These are phyloP conservation scores for Zygaena filipendulae DNA, from an alignment of 2,888 invertebrate genomes.

Conservation along the genomic window DNA sequence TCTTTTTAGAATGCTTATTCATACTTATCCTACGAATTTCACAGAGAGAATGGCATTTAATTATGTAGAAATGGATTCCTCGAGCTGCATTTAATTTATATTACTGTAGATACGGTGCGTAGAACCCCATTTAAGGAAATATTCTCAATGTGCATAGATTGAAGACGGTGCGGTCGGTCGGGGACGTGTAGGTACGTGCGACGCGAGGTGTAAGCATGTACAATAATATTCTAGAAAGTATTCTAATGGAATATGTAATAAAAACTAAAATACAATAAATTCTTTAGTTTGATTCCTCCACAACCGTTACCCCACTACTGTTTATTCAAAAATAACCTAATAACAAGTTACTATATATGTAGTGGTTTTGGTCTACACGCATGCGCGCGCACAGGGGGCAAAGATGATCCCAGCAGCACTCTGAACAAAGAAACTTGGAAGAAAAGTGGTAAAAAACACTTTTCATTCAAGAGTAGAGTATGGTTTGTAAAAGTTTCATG, in stretches of 20 bases:
- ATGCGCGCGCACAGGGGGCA: too few species aligned
- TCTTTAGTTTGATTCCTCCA: conserved; percentile 13
- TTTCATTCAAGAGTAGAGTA: too few species aligned
- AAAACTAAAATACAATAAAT: conserved; percentile 39
- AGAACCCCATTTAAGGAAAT: conserved; percentile 30
- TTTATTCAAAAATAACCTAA: conserved; percentile 1
- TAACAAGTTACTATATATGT: conserved; percentile 1
- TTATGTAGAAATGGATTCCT: conserved; percentile 45
- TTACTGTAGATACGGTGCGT: conserved; percentile 49
- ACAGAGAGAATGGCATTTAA: conserved; percentile 35
- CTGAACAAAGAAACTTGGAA: too few species aligned
- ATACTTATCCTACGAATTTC: too few species aligned
- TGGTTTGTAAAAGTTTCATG: too few species aligned
- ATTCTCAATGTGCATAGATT: conserved; percentile 29
- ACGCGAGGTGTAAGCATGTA: conserved; percentile 44
- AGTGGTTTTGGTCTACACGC: too few species aligned
- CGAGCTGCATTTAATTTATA: conserved; percentile 52
- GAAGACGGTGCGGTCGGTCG: conserved; percentile 20
- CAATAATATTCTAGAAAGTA: conserved; percentile 61
- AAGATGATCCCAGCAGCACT: too few species aligned
- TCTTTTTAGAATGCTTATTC: conserved; percentile 46
- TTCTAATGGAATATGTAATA: conserved; percentile 70
- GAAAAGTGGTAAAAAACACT: too few species aligned
- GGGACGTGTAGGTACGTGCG: conserved; percentile 27
- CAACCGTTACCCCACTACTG: background rate